Evolutionary conservation across 2,888 invertebrate genomes (phyloP).

Genomic region (Napeogenes sylphis): DNA sequence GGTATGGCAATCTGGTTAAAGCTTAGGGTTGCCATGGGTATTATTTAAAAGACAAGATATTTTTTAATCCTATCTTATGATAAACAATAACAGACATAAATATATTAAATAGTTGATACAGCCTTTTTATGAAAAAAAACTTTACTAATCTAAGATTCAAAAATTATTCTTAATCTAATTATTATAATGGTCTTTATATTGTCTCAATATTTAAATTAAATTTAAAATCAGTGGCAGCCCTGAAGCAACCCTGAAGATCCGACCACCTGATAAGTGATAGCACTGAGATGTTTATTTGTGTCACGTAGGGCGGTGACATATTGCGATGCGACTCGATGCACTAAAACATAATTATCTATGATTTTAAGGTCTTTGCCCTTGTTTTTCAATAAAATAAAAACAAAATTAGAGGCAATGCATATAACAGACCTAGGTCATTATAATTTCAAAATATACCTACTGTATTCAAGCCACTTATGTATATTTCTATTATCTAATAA

Average conservation of each 20-base stretch:
- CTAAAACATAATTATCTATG: constrained; percentile 12
- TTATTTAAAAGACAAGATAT: background rate
- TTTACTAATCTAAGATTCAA: no score
- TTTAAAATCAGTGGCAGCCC: background rate
- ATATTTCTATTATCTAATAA: no score
- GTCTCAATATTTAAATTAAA: no score
- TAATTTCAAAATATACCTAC: no score
- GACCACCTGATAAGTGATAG: constrained; percentile 15
- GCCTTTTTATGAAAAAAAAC: no score
- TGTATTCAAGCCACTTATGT: no score
- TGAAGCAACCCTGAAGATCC: background rate
- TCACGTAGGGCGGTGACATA: constrained; percentile 28
- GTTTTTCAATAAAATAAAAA: background rate
- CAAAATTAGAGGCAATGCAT: background rate
- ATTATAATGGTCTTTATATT: no score
- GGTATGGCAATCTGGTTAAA: constrained; percentile 25
- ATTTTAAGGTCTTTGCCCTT: constrained; percentile 17
- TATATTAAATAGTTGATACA: no score
- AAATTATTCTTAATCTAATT: no score
- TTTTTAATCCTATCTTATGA: background rate
- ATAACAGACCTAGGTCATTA: no score
- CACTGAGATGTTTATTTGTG: constrained; percentile 24
- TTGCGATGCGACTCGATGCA: constrained; percentile 19
- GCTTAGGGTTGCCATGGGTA: background rate
- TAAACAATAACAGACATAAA: no score